These are phyloP conservation scores for Pipistrellus pipistrellus DNA, from an alignment of 2,797 vertebrate species.

Conservation along the genomic window DNA sequence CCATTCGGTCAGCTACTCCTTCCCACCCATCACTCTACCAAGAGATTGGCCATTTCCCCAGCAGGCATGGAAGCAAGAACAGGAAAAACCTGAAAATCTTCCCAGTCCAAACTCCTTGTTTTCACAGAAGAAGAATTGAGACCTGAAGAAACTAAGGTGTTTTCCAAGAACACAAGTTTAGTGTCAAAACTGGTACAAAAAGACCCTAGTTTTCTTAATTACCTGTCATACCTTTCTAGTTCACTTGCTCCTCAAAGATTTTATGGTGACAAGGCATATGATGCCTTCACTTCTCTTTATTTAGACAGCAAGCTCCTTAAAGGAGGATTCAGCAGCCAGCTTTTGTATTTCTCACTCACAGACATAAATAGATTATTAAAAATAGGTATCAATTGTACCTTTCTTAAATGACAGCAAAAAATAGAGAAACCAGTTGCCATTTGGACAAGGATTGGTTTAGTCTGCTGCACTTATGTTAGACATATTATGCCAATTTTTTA, in stretches of 20 bases:
- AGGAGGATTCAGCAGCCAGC: background rate
- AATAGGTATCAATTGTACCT: background rate
- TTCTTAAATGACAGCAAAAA: background rate
- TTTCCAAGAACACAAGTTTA: background rate
- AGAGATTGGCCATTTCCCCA: background rate
- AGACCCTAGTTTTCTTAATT: constrained; percentile 26
- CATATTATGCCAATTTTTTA: background rate
- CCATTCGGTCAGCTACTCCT: background rate
- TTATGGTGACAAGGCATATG: background rate
- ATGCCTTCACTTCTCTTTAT: background rate
- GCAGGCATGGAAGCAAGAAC: background rate
- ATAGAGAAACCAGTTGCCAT: background rate
- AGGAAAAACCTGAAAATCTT: background rate
- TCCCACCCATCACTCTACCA: background rate
- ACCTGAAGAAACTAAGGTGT: constrained; percentile 20
- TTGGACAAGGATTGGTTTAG: background rate
- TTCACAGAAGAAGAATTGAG: constrained; percentile 36
- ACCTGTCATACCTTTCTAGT: background rate
- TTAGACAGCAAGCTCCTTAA: background rate
- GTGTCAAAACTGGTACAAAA: constrained; percentile 38
- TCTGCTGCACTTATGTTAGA: background rate
- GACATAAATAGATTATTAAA: background rate
- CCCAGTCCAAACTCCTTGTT: background rate
- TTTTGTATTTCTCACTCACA: constrained; percentile 9
- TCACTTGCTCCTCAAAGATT: background rate